Conservation (phyloP, 2,113 vertebrate genomes). For the Stomatorhinus ivindoensis region DNA sequence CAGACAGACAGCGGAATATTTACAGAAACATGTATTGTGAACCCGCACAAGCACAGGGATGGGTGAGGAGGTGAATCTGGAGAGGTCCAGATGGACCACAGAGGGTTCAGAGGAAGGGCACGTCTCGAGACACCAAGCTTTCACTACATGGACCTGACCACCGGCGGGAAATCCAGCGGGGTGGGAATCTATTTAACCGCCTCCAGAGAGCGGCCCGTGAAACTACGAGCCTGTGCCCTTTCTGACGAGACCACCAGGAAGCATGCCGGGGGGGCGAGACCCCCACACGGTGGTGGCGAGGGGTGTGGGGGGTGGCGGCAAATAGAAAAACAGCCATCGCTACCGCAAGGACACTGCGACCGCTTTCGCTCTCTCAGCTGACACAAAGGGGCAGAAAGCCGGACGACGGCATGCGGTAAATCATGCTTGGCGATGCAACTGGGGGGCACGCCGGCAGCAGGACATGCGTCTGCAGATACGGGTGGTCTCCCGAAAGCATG, state of each 20-base stretch:
- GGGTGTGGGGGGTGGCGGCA: background rate
- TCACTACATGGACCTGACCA: background rate
- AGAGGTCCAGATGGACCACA: background rate
- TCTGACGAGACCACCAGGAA: slow-evolving; percentile 11
- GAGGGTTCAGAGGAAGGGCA: background rate
- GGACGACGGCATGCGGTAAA: background rate
- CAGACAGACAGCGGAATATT: background rate
- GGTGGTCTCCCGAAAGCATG: slow-evolving; percentile 12
- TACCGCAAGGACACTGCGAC: background rate
- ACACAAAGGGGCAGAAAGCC: background rate
- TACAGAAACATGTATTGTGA: background rate
- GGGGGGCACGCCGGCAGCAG: background rate
- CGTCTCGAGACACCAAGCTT: background rate
- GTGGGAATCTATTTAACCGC: background rate
- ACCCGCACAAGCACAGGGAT: background rate
- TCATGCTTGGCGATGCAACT: background rate
- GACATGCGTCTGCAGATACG: background rate
- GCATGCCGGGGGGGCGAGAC: background rate
- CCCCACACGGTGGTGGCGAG: background rate
- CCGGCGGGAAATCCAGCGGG: background rate
- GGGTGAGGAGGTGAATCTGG: background rate
- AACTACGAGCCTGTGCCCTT: background rate
- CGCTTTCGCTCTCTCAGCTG: background rate
- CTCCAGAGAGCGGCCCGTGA: background rate
- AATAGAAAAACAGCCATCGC: background rate